A percentile compares a stretch with the other conserved stretches of the same genome.
Conservation (phyloP, 2,888 invertebrate species). For the Gastrophysa polygoni region DNA sequence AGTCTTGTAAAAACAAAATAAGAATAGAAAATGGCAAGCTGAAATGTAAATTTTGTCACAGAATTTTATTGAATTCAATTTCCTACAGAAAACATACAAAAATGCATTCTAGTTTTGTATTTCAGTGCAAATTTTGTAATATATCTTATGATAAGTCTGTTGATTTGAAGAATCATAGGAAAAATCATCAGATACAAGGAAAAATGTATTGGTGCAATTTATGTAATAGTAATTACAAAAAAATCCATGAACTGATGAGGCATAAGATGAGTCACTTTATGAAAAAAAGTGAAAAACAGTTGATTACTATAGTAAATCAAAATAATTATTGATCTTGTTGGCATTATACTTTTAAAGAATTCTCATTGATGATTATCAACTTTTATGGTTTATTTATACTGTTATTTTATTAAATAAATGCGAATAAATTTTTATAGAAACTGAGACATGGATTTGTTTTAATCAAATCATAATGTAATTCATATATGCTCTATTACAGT, state of each 20-base stretch:
- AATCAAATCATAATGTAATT: no score
- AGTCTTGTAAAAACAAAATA: not conserved
- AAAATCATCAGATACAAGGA: not conserved
- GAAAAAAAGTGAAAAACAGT: not conserved
- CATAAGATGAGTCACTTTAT: not conserved
- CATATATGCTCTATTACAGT: no score
- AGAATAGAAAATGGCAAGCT: not conserved
- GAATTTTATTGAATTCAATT: not conserved
- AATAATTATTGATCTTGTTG: no score
- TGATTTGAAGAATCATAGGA: not conserved
- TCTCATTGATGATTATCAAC: no score
- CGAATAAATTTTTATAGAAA: no score
- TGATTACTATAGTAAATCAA: no score
- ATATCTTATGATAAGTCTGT: not conserved
- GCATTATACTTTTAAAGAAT: no score
- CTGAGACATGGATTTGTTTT: no score
- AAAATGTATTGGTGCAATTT: not conserved
- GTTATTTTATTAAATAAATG: no score
- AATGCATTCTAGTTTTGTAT: not conserved
- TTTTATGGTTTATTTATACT: no score
- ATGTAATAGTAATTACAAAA: not conserved
- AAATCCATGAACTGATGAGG: not conserved
- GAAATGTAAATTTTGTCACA: not conserved
- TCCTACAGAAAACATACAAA: not conserved
- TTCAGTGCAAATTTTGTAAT: not conserved